Evolutionary conservation across 2,113 vertebrate species (phyloP), one percentile per base, ranked within the genome.

Genomic region (Mellivora capensis): DNA sequence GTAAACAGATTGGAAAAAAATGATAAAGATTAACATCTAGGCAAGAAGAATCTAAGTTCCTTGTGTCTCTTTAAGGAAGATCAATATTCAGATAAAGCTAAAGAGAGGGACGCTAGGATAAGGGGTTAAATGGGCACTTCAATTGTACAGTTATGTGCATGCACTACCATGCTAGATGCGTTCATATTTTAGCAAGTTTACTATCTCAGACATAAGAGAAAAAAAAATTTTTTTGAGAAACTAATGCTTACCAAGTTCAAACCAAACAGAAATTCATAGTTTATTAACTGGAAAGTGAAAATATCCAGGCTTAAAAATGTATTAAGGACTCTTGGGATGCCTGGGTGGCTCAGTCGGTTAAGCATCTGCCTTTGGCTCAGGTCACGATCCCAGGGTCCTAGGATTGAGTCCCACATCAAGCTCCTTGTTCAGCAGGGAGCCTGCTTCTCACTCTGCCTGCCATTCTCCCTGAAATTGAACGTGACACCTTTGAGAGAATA

Each of bases 271-370:
- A 88, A 87, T 31, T 83, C n/a, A 77, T 21, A 54, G 44, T 52
- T 87, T 83, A 49, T 59, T 59, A 95, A 87, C 13, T 42, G 21
- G 49, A 20, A 93, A 96, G 61, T 57, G 80, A 82, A 93, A 97
- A 71, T 72, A 31, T 62, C 59, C 87, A 81, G n/a, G 57, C n/a
- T 82, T 71, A 81, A 74, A 81, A 74, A 91, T 62, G 13, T 57
- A 90, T 85, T 47, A 62, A 90, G n/a, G 74, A 42, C 37, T 52
- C 52, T 54, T 54, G 52, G 52, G 52, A 54, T 54, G 52, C 52
- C 52, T 54, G 52, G 52, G 17, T 54, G 52, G 52, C 52, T 54
- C 52, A 54, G 52, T 18, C 5, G 17, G 52, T 54, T 54, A 54
- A 54, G 52, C 52, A 54, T 1, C 52, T 54, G 52, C 52, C 52